Base-by-base conservation (phyloP, 2,888 invertebrate genomes). In the Tolmerus cingulatus region DNA sequence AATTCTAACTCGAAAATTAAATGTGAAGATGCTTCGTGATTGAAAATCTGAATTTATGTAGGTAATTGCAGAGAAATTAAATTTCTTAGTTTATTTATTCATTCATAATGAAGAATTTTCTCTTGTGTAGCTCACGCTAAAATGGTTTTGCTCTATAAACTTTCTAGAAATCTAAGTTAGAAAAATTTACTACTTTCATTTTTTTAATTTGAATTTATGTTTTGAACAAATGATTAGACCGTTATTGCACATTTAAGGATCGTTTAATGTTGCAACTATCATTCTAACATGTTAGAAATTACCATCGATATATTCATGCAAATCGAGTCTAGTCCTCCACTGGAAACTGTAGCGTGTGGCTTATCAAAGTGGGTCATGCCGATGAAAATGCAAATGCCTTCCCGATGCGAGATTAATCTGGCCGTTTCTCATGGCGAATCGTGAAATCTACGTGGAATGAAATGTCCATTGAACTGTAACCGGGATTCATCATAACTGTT, bases 381-480 rank as follows among this genome's bases (percentile, higher is more conserved):
- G 66, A 66, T 66, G 66, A 66, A 66, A 66, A 66, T 66, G 66
- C 66, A 66, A 66, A 66, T 66, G 66, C 27, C 66, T 23, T 66
- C 66, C 12, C 66, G 66, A 66, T 27, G 66, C 8, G 27, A 66
- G 66, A 37, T 76, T 19, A 76, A 76, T 37, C 37, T 76, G 76
- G n/a, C 37, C n/a, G 76, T 76, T 76, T 76, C 40, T 76, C 40
- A 34, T 40, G 37, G 76, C 40, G 8, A 76, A 34, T 34, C 34
- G 34, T 40, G 40, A 34, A 40, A 76, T 76, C 76, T 34, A 34
- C 30, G 34, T 19, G n/a, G 76, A 76, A 34, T n/a, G 37, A 76
- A 76, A 76, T 37, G 76, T 76, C 76, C 76, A 76, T 34, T 76
- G 76, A 76, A 76, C 76, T 76, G 76, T 76, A 76, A 76, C 76